Base-by-base conservation (phyloP, 2,797 vertebrate genomes). In the Oophaga sylvatica region DNA sequence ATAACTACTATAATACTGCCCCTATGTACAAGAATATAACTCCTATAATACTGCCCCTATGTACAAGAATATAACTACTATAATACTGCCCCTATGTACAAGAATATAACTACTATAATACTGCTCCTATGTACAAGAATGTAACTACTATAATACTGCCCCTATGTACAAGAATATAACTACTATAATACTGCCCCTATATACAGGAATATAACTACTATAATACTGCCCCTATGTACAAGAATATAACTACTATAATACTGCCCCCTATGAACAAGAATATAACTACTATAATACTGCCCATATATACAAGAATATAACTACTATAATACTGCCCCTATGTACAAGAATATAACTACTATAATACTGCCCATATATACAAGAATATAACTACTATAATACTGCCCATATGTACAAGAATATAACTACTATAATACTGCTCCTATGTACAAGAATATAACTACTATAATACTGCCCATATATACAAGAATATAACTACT, bases 21-120 rank as follows among this genome's bases (percentile, higher is more conserved):
- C n/a, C n/a, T n/a, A n/a, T n/a, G n/a, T n/a, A n/a, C n/a, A n/a
- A n/a, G n/a, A 26, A 26, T 26, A 26, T 26, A 26, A 26, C 26
- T 70, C 17, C 67, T 35, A 70, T 70, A 70, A 70, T 70, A 16
- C 29, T 31, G 29, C 67, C 2, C 67, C 67, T 35, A n/a, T 31
- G 7, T 70, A 31, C 67, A 70, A 35, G 67, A 70, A 70, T 70
- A 70, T 70, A 70, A 35, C 67, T 70, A 70, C 29, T 70, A 31
- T 70, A 31, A 70, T 35, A 70, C 29, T n/a, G n/a, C n/a, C n/a
- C n/a, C n/a, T n/a, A n/a, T n/a, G n/a, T n/a, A n/a, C n/a, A n/a
- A n/a, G n/a, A 26, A 26, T 26, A 26, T 26, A 26, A 26, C 26
- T 70, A 31, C 67, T 35, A 70, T 70, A 70, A 70, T 70, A 16